Evolutionary conservation across 2,113 vertebrate genomes (phyloP), one percentile per base, ranked within the genome.

Genomic region (Vanacampus margaritifer): DNA sequence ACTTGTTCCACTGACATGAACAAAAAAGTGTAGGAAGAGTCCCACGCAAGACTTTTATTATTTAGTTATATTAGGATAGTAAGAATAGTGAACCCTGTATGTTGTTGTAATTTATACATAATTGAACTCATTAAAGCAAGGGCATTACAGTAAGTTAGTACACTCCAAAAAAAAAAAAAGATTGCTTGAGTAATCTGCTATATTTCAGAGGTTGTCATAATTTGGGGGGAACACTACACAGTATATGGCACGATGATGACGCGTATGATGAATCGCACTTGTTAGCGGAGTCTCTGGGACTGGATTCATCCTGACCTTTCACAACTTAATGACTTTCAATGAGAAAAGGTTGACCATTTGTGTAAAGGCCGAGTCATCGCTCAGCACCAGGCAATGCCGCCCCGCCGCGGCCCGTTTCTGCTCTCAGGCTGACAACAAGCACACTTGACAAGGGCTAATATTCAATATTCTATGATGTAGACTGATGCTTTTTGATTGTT

Each of bases 301-400:
- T 43, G 3, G 64, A 72, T 78, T 82, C 50, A 75, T 69, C 67
- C 59, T 90, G 89, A 91, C 91, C 88, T 92, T 91, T 88, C 57
- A 66, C 26, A 58, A 48, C 80, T 86, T 86, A 90, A 90, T 91
- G 64, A 90, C 86, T 78, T 87, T 82, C 84, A 79, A 71, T 32
- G 57, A n/a, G 83, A 86, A 81, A 91, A 90, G 85, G 86, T 82
- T 83, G 74, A 73, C 74, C 67, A 77, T 59, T 86, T 50, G 79
- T 67, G 74, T 1, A 71, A 48, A 48, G 69, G 73, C 76, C 70
- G 36, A 57, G 59, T 75, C 74, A 79, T 86, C 86, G 82, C 64
- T 89, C 87, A 86, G 54, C 85, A 86, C 85, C 79, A 86, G 36
- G 80, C 75, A 88, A 88, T 89, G 87, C 80, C 60, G 36, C 23